These are phyloP conservation scores for Chlorodrepanis virens DNA, from an alignment of 2,113 vertebrate species.

Conservation along the genomic window DNA sequence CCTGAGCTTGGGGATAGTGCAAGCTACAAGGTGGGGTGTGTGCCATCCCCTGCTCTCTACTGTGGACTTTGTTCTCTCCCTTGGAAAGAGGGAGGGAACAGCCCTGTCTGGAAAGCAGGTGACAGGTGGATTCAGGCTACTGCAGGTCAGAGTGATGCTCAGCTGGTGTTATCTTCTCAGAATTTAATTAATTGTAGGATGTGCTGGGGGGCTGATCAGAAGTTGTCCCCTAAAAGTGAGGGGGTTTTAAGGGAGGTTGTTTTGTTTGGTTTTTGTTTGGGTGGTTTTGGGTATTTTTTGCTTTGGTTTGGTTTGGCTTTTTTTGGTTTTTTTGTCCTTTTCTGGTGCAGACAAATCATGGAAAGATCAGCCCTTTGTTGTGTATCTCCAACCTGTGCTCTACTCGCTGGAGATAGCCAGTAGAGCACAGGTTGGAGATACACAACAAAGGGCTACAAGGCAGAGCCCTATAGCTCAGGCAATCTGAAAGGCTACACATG, in stretches of 20 bases:
- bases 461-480: background rate
- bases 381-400: background rate
- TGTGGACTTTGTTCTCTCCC: background rate
- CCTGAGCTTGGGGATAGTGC: background rate
- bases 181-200: background rate
- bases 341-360: background rate
- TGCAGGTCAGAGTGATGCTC: background rate
- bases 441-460: background rate
- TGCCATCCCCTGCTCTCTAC: background rate
- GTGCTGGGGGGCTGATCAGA: background rate
- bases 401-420: background rate
- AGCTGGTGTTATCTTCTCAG: background rate
- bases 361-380: background rate
- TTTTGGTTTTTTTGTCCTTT: background rate
- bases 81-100: background rate
- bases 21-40: background rate
- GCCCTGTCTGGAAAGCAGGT: background rate
- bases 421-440: too few relatives aligned
- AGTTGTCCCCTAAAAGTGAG: background rate
- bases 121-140: background rate
- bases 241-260: rapidly evolving
- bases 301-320: background rate
- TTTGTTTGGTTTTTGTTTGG: background rate
- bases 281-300: background rate
- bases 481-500: background rate